phyloP scores from a whole-genome alignment of 35 echinoderm and acorn worm species.

The Apostichopus parvimensis region DNA sequence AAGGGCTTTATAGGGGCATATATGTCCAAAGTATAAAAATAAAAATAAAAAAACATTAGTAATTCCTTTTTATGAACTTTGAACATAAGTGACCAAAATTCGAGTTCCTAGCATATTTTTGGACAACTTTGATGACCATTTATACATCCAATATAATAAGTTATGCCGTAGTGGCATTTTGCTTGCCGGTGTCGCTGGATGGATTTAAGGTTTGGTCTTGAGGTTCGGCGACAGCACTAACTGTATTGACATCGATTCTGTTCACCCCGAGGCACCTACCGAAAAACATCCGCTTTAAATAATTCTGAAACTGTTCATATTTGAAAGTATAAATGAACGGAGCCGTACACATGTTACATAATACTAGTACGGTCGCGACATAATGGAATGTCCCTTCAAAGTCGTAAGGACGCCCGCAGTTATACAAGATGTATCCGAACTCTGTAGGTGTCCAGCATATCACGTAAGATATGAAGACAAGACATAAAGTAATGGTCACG shows the following conservation, averaged over 20 bases:
- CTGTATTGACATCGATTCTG: slow-evolving; percentile 49
- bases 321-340: slow-evolving; percentile 90
- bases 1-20: too few relatives aligned
- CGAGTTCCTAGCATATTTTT: too few relatives aligned
- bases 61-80: too few relatives aligned
- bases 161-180: slow-evolving; percentile 29
- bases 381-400: slow-evolving; percentile 65
- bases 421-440: slow-evolving; percentile 68
- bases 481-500: slow-evolving; percentile 72
- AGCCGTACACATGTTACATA: slow-evolving; percentile 87
- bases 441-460: slow-evolving; percentile 84
- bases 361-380: slow-evolving; percentile 61
- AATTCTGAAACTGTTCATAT: slow-evolving; percentile 74
- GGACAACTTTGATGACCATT: too few relatives aligned
- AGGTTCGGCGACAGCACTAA: slow-evolving; percentile 5
- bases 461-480: slow-evolving; percentile 73
- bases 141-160: too few relatives aligned
- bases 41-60: too few relatives aligned
- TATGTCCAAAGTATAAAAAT: too few relatives aligned
- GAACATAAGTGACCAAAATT: too few relatives aligned
- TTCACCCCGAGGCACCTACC: slow-evolving; percentile 29
- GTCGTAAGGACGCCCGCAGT: slow-evolving; percentile 60
- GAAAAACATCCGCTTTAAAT: slow-evolving; percentile 66
- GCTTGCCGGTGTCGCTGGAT: background rate
- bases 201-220: slow-evolving; percentile 4